Evolutionary conservation across 92 coral and sea anemone species (phyloP).

Genomic region (Palythoa grandis): DNA sequence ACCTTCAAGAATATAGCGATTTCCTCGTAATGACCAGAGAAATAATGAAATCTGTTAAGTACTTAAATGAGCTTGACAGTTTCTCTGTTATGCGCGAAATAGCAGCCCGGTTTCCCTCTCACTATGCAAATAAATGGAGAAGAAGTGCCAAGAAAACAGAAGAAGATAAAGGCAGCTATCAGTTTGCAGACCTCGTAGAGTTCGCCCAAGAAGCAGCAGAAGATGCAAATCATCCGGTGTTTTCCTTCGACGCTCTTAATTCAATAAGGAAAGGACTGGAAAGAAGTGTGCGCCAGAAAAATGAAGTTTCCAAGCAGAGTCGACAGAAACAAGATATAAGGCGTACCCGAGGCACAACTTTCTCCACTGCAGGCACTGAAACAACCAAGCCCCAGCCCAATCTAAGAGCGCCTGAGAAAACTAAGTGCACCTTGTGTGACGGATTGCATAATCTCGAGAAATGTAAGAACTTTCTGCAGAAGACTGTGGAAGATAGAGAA

Average conservation of each 20-base stretch:
- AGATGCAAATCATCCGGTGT: conserved; percentile 49
- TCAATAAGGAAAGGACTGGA: conserved; percentile 31
- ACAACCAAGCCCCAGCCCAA: background rate
- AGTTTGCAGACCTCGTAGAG: conserved; percentile 40
- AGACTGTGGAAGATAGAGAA: conserved; percentile 52
- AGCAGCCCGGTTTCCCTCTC: conserved; percentile 35
- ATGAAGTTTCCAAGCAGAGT: background rate
- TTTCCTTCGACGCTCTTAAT: conserved; percentile 30
- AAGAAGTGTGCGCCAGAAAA: background rate
- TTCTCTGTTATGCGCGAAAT: conserved; percentile 34
- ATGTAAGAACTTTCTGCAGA: conserved; percentile 58
- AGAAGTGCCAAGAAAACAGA: conserved; percentile 47
- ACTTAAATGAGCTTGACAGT: conserved; percentile 45
- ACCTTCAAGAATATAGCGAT: conserved; percentile 30
- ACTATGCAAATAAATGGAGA: conserved; percentile 32
- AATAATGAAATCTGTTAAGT: conserved; percentile 42
- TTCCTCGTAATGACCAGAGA: conserved; percentile 43
- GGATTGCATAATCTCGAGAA: conserved; percentile 35
- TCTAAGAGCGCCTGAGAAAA: background rate
- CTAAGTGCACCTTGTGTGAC: conserved; percentile 10
- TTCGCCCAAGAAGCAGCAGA: conserved; percentile 40
- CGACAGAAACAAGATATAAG: conserved; percentile 6
- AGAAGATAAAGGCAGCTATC: conserved; percentile 31
- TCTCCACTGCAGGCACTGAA: background rate
- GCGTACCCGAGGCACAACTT: conserved; percentile 31